Evolutionary conservation across 2,113 vertebrate species (phyloP), one percentile per base, ranked within the genome.

Genomic region (Neotragus pygmaeus): DNA sequence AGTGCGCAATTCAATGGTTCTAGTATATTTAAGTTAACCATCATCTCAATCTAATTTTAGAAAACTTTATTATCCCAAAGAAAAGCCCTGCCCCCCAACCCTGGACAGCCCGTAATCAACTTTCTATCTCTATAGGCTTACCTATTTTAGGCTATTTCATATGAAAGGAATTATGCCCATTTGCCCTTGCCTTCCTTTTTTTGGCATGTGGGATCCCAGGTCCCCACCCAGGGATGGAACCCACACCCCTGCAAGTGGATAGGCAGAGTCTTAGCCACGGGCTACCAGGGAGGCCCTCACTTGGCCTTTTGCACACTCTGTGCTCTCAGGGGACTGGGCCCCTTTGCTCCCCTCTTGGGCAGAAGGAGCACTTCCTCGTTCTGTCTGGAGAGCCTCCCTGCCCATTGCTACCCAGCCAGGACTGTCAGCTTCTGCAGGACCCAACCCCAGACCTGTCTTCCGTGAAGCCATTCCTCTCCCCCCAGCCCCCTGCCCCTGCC

Each of bases 281-380:
- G n/a, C 64, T 2, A 0, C 64, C 33, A 66, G 64, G 33, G 64
- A 66, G 64, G 33, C n/a, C 33, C 30, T 33, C 25, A 5, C 33
- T 51, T 51, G 58, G 23, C 13, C 73, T 36, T 62, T 53, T n/a
- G 11, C 39, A 15, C 23, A 14, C 47, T 5, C 45, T 27, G 23
- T 12, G 51, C 49, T 70, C 2, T 53, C 28, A 36, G n/a, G 0
- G 25, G 58, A 28, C 47, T 25, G 27, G 23, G 3, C n/a, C 14
- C 2, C 43, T 64, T 86, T 45, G 45, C 49, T 78, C 28, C 30
- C 21, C 0, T 2, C 39, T 2, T 5, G 28, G 16, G 21, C 6
- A 0, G 27, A 39, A 28, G 64, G n/a, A 70, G n/a, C 17, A 1
- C 49, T 36, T 27, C 16, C 66, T 55, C 43, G 0, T 51, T 64